Percentiles rank a stretch among this genome's conserved stretches.
Conservation (phyloP, 2,888 invertebrate species). For the Urechis unicinctus region DNA sequence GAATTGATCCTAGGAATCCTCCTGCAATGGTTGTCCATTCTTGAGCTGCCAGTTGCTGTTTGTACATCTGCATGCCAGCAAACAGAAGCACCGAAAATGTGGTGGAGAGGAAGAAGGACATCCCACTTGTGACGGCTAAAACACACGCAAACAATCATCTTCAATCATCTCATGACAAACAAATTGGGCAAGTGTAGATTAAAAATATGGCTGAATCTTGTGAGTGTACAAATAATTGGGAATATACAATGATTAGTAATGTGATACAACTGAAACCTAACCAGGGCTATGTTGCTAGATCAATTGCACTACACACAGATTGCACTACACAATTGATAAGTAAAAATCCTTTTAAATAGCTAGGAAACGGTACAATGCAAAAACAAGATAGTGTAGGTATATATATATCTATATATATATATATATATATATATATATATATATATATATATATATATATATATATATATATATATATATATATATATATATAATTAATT, state of each 20-base stretch:
- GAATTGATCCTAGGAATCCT: conserved; percentile 78
- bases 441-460: conserved; percentile 4
- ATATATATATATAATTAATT: neutral
- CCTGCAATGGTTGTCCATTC: conserved; percentile 81
- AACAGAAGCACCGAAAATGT: conserved; percentile 77
- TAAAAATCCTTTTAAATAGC: too few species aligned
- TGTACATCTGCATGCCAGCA: conserved; percentile 89
- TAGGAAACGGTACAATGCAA: too few species aligned
- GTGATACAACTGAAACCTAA: too few species aligned
- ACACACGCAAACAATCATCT: too few species aligned
- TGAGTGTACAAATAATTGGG: too few species aligned
- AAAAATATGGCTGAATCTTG: neutral
- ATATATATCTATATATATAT: too few species aligned
- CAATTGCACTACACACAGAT: too few species aligned
- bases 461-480: conserved; percentile 1
- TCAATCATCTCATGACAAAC: too few species aligned
- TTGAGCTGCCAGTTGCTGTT: conserved; percentile 69
- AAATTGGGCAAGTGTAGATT: too few species aligned
- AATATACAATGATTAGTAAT: too few species aligned
- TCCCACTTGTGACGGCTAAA: conserved; percentile 47
- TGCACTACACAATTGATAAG: too few species aligned
- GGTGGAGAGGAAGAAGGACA: conserved; percentile 59
- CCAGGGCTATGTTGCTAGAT: too few species aligned
- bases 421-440: conserved; percentile 4
- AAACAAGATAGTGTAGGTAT: neutral